Conservation (phyloP, 2,113 vertebrate genomes). For the Cariama cristata region DNA sequence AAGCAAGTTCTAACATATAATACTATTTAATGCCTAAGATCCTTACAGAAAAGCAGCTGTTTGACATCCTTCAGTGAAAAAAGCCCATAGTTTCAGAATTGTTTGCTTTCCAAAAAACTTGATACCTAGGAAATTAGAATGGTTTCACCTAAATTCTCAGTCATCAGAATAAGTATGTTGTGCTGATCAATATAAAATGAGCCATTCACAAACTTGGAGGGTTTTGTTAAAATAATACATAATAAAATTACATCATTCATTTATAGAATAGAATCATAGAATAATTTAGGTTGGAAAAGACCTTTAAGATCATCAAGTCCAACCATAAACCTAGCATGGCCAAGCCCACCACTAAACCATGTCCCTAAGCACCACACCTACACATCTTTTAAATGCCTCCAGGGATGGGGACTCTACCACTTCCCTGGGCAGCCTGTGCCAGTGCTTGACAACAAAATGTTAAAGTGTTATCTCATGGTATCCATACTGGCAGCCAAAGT, state of each 20-base stretch:
- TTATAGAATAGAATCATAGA: too few species aligned
- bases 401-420: too few species aligned
- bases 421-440: too few species aligned
- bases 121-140: background rate
- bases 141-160: background rate
- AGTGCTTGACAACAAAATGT: background rate
- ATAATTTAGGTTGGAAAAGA: too few species aligned
- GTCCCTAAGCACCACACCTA: too few species aligned
- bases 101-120: background rate
- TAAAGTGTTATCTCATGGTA: background rate
- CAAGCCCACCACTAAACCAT: too few species aligned
- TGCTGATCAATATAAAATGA: background rate
- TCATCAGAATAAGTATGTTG: background rate
- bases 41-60: background rate
- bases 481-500: background rate
- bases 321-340: too few species aligned
- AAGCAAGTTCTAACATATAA: background rate
- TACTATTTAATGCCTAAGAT: background rate
- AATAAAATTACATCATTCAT: background rate
- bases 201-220: background rate
- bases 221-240: background rate
- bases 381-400: too few species aligned
- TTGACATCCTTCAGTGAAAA: conserved; percentile 6
- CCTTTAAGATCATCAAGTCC: too few species aligned
- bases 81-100: background rate